Percentiles rank a stretch among this genome's conserved stretches.
Conservation (phyloP, 2,113 vertebrate species). For the Lophura nycthemera region DNA sequence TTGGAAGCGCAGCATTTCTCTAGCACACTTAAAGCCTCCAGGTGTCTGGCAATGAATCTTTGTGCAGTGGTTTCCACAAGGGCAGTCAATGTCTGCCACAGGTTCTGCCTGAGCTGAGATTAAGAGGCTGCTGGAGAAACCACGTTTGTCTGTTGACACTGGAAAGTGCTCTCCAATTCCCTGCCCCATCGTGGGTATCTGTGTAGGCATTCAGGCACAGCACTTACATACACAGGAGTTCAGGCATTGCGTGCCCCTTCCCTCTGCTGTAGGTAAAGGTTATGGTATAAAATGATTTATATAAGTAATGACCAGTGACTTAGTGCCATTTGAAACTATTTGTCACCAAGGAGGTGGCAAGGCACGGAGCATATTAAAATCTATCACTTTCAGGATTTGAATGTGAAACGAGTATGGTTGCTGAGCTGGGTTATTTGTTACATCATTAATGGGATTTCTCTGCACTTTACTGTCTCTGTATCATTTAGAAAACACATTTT, state of each 20-base stretch:
- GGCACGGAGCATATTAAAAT: neutral
- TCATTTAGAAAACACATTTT: neutral
- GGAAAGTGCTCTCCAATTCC: neutral
- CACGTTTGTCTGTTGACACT: neutral
- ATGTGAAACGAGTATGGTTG: neutral
- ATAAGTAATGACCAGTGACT: neutral
- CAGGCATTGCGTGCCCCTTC: neutral
- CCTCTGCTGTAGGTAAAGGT: neutral
- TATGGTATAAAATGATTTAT: neutral
- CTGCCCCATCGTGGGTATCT: neutral
- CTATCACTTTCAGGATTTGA: neutral
- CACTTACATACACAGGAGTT: rapidly evolving
- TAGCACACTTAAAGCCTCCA: neutral
- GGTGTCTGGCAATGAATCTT: neutral
- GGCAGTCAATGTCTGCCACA: neutral
- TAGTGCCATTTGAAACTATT: neutral
- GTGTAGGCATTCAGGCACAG: neutral
- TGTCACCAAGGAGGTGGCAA: neutral
- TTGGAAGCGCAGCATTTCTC: neutral
- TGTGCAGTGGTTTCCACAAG: neutral
- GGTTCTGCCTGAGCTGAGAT: neutral
- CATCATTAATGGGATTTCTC: neutral
- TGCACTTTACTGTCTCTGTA: neutral
- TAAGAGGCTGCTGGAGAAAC: neutral
- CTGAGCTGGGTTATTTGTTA: neutral